Evolutionary conservation across 2,888 invertebrate genomes (phyloP), one percentile per base, ranked within the genome.

Genomic region (Diabrotica balteata): DNA sequence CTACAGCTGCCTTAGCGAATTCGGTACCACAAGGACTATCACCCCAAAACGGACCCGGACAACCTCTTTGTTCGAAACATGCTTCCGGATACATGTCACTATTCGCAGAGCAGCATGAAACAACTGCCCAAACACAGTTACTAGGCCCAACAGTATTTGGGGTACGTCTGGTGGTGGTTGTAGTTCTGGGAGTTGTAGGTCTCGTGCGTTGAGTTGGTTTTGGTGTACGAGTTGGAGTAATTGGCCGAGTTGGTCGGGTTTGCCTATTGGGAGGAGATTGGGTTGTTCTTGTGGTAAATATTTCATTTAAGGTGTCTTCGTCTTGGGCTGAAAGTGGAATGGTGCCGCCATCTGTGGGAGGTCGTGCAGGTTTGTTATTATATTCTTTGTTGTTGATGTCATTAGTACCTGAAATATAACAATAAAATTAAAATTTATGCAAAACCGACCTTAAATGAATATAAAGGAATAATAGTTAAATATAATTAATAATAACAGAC

Each of bases 21-120:
- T 87, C 85, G 10, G 86, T 86, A 7, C 89, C 88, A 80, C 94
- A 94, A 0, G 93, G 93, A 78, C 90, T 91, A 0, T 82, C 76
- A 72, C 90, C 92, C 87, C 93, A 93, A 83, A 91, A 92, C 60
- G 89, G 88, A 0, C 91, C 91, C 0, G 88, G 88, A 79, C 94
- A 94, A 7, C 90, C 88, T 63, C 91, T 83, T 8, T 87, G 84
- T 81, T 93, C 93, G 69, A 94, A 94, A 80, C 94, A 94, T 10
- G 80, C 82, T 72, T 86, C 85, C 4, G 86, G 82, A 59, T 88
- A 83, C 10, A 85, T 81, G 67, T 83, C 84, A n/a, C 83, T 83
- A 0, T 84, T 82, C 0, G 84, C 83, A 1, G 88, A 85, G 77
- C 94, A 94, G 78, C 94, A 94, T 2, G 90, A 88, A 7, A 92